These are phyloP conservation scores for Steinernema feltiae DNA, from an alignment of 1,140 invertebrate genomes.

Conservation along the genomic window DNA sequence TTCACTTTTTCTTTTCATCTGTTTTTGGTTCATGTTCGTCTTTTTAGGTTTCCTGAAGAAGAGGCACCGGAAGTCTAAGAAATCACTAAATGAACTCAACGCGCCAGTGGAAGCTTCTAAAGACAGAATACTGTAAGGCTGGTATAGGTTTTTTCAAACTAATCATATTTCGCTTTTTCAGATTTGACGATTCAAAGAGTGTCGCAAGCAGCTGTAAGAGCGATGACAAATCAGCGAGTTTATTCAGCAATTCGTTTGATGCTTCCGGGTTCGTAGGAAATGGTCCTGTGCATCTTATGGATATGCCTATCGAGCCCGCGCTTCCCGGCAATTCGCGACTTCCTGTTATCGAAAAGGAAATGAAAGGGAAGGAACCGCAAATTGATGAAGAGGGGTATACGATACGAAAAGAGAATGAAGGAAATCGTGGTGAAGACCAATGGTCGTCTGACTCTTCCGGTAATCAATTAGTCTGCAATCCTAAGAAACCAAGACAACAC, in stretches of 20 bases:
- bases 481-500: too few relatives aligned
- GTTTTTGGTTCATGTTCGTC: neutral
- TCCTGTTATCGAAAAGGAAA: neutral
- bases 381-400: constrained; percentile 48
- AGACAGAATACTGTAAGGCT: constrained; percentile 32
- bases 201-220: constrained; percentile 42
- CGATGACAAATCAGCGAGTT: constrained; percentile 39
- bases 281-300: neutral
- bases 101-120: neutral
- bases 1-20: constrained; percentile 2
- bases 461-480: too few relatives aligned
- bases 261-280: neutral
- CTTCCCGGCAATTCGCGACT: neutral
- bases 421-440: constrained; percentile 24
- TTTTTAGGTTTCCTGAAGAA: constrained; percentile 34
- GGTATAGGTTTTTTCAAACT: too few relatives aligned
- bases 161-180: constrained; percentile 10
- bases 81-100: constrained; percentile 38
- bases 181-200: constrained; percentile 37
- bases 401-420: constrained; percentile 17
- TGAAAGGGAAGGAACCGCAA: neutral
- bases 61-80: constrained; percentile 46
- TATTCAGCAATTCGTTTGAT: neutral
- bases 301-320: constrained; percentile 20
- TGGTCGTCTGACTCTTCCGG: neutral